Percentiles rank a stretch among this genome's conserved stretches.
These are phyloP conservation scores for Smutsia gigantea DNA, from an alignment of 2,797 vertebrate genomes.

Conservation along the genomic window DNA sequence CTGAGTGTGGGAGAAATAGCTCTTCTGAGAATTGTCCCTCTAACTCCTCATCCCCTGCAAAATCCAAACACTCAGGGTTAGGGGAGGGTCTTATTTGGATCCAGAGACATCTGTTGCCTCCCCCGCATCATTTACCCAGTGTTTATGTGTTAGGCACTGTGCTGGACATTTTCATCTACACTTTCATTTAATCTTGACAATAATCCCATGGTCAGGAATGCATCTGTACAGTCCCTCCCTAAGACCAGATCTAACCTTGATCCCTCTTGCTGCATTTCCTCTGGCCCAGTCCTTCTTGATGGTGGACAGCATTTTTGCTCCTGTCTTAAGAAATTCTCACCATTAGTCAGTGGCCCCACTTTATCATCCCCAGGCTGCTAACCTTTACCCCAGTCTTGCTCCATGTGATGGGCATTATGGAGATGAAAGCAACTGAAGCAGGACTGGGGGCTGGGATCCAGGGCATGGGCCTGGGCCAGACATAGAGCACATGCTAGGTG, in stretches of 20 bases:
- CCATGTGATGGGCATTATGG: neutral
- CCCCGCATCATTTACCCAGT: neutral
- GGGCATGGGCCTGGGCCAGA: neutral
- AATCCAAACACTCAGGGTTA: neutral
- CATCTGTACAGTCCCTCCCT: neutral
- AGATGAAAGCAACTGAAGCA: neutral
- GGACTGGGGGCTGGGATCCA: neutral
- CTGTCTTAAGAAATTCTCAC: neutral
- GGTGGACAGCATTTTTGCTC: neutral
- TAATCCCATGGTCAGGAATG: neutral
- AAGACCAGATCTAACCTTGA: constrained; percentile 10
- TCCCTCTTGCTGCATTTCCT: neutral
- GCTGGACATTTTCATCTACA: neutral
- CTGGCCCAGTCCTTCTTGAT: neutral
- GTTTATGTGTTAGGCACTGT: neutral
- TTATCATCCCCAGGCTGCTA: neutral
- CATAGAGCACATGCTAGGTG: neutral
- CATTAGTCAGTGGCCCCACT: neutral
- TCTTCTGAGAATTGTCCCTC: constrained; percentile 10
- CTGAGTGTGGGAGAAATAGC: neutral
- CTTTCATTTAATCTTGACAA: neutral
- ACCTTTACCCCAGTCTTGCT: neutral
- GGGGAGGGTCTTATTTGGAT: neutral
- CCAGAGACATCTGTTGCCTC: neutral
- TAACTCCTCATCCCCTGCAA: neutral